Evolutionary conservation across 2,888 invertebrate genomes (phyloP), one percentile per base, ranked within the genome.

Genomic region (Ephialtes manifestator): DNA sequence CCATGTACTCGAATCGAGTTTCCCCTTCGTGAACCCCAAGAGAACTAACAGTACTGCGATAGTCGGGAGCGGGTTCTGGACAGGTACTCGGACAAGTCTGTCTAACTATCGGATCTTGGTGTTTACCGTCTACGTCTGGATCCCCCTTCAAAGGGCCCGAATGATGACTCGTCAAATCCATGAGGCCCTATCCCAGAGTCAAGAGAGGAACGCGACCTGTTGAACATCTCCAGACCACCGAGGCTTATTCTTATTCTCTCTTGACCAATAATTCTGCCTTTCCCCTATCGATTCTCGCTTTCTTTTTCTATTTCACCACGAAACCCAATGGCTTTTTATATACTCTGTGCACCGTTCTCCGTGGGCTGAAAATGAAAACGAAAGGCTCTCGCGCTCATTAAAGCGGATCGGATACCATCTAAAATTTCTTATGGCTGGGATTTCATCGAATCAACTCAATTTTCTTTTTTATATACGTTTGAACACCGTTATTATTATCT

Each of bases 301-400:
- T 85, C 75, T 77, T 81, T 48, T 63, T 74, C 60, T 48, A 67
- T 77, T 82, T 85, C 85, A 83, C 65, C 76, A 48, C 58, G 67
- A 71, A 60, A 13, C 55, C 81, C 15, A 70, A 75, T 68, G 48
- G 70, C 55, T 78, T 70, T 74, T 74, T 72, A 10, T 51, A 67
- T 11, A 55, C 3, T 39, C 39, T 35, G 31, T 15, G 10, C 43
- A 60, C 24, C 13, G 35, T 31, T 18, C 24, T 72, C 67, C 11
- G 39, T 53, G 51, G 53, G 48, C 72, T n/a, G 82, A 68, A 76
- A 85, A 83, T 80, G 85, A 85, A 85, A 85, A 60, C 83, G 83
- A 85, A 85, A 83, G 76, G 65, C 55, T 77, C 72, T n/a, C 28
- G 15, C 48, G 58, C 53, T 80, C 60, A 75, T 76, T 60, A 46